Conservation (phyloP, 2,888 invertebrate genomes). For the Drosophila greeni region DNA sequence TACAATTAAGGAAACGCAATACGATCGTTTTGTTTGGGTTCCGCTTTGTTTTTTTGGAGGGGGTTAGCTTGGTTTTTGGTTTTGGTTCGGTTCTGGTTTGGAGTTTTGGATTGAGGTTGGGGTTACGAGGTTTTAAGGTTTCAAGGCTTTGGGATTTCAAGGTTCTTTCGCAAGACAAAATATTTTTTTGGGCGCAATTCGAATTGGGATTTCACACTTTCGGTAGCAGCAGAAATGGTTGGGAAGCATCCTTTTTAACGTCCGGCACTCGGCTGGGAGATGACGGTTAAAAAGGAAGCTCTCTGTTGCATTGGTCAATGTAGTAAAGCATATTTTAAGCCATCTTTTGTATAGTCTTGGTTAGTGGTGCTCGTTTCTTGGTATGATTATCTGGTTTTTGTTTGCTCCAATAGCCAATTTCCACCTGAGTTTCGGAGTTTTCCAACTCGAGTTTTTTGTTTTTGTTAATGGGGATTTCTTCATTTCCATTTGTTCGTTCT, state of each 20-base stretch:
- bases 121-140: background rate
- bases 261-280: slow-evolving; percentile 34
- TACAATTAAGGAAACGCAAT: slow-evolving; percentile 26
- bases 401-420: slow-evolving; percentile 34
- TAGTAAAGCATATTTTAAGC: slow-evolving; percentile 79
- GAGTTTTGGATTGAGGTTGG: slow-evolving; percentile 10
- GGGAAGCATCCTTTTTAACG: slow-evolving; percentile 64
- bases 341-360: slow-evolving; percentile 75
- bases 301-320: slow-evolving; percentile 75
- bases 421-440: slow-evolving; percentile 7
- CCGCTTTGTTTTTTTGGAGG: slow-evolving; percentile 1
- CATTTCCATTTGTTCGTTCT: slow-evolving; percentile 38
- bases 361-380: slow-evolving; percentile 23
- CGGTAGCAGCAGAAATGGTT: slow-evolving; percentile 64
- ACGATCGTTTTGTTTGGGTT: slow-evolving; percentile 28
- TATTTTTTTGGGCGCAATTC: slow-evolving; percentile 45
- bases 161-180: slow-evolving; percentile 41
- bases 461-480: slow-evolving; percentile 10
- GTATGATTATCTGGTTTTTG: slow-evolving; percentile 8
- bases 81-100: slow-evolving; percentile 18
- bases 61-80: slow-evolving; percentile 8
- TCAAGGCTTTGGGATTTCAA: background rate
- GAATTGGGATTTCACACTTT: slow-evolving; percentile 51
- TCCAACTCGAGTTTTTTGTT: background rate
- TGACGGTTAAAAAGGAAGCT: slow-evolving; percentile 71